A percentile compares a stretch with the other conserved stretches of the same genome.
These are phyloP conservation scores for Gonocerus acuteangulatus DNA, from an alignment of 2,888 invertebrate genomes.

Conservation along the genomic window DNA sequence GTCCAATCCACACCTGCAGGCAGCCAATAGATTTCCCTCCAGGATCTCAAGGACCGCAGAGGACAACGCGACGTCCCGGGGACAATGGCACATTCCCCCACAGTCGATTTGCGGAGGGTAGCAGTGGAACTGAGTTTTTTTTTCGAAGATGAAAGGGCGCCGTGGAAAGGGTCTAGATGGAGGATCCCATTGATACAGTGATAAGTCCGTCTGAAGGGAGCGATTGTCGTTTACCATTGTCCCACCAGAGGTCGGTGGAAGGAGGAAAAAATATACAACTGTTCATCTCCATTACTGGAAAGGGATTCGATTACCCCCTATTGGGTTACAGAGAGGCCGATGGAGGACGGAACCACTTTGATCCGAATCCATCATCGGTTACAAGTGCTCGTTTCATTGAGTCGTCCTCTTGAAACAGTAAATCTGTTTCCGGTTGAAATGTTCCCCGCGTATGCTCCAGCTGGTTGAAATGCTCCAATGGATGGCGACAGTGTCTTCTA, in stretches of 20 bases:
- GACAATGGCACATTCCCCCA: background rate
- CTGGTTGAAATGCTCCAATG: too few species aligned
- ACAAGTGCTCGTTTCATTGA: background rate
- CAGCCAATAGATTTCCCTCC: background rate
- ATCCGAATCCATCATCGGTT: background rate
- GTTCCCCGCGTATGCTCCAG: too few species aligned
- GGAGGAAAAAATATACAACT: constrained; percentile 15
- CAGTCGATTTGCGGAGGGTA: background rate
- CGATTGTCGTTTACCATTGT: constrained; percentile 18
- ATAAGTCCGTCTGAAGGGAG: constrained; percentile 10
- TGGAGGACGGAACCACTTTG: constrained; percentile 3
- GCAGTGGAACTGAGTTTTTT: background rate
- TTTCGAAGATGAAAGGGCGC: constrained; percentile 11
- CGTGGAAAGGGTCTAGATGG: constrained; percentile 2
- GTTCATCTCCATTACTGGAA: constrained; percentile 22
- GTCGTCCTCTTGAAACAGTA: too few species aligned
- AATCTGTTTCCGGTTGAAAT: too few species aligned
- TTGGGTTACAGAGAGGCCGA: constrained; percentile 2
- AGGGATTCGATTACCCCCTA: constrained; percentile 23
- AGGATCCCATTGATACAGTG: constrained; percentile 14
- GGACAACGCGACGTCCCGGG: background rate
- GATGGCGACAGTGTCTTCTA: too few species aligned
- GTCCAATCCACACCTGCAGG: background rate
- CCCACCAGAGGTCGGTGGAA: background rate
- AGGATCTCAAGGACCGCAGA: background rate